Conservation (phyloP, 2,797 vertebrate genomes). For the Ciconia nigra region DNA sequence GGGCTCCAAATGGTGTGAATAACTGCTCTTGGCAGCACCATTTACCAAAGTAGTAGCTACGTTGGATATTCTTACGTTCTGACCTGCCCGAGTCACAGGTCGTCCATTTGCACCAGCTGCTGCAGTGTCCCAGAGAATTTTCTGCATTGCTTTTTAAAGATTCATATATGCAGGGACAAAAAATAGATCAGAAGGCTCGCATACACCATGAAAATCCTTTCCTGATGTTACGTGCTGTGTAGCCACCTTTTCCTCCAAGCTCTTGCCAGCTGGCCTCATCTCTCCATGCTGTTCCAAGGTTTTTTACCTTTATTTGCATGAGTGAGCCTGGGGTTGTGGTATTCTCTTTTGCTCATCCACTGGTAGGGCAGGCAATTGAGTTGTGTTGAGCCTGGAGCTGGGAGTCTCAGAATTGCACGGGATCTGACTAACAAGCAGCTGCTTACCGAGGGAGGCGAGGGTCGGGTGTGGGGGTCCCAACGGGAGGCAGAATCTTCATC, state of each 20-base stretch:
- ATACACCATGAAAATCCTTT: not conserved
- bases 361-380: not conserved
- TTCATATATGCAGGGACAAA: not conserved
- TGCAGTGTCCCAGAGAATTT: not conserved
- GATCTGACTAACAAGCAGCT: not conserved
- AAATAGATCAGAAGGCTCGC: not conserved
- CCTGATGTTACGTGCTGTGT: not conserved
- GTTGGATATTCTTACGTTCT: not conserved
- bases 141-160: not conserved
- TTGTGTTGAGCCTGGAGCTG: not conserved
- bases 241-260: not conserved
- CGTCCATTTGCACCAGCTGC: not conserved
- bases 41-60: not conserved
- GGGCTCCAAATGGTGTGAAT: not conserved
- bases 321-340: not conserved
- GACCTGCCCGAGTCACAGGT: not conserved
- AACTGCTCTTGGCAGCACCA: not conserved
- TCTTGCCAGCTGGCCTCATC: not conserved
- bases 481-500: not conserved
- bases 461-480: not conserved
- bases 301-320: not conserved
- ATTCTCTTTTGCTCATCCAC: not conserved
- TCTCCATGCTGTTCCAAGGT: not conserved
- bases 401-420: not conserved
- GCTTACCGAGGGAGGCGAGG: not conserved